phyloP scores from a whole-genome alignment of 2,797 vertebrate genomes.

The Gobionotothen gibberifrons region DNA sequence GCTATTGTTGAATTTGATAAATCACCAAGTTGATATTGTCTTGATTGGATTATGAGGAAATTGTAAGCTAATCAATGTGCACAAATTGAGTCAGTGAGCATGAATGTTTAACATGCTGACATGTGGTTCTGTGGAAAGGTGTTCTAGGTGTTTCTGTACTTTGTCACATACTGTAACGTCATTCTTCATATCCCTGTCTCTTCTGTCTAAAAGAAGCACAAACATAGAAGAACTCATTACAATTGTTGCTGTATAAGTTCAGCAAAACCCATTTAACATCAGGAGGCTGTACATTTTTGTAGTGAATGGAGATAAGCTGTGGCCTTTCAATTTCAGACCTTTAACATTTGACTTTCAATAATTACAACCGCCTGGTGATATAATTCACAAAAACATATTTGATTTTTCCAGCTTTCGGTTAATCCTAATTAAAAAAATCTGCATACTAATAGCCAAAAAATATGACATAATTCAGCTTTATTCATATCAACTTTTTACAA shows the following conservation, averaged over 20 bases:
- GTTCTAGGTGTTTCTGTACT: too few relatives aligned
- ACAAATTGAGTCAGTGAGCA: conserved; percentile 18
- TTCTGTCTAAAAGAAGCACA: background rate
- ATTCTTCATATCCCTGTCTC: conserved; percentile 1
- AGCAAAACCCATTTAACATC: conserved; percentile 31
- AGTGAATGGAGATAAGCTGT: conserved; percentile 44
- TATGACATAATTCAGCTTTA: conserved; percentile 48
- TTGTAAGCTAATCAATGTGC: conserved; percentile 46
- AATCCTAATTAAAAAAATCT: conserved; percentile 48
- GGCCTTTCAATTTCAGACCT: conserved; percentile 31
- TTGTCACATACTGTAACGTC: conserved; percentile 10
- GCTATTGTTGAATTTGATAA: conserved; percentile 29
- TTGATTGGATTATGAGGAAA: conserved; percentile 53
- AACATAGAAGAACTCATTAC: conserved; percentile 27
- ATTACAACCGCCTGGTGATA: conserved; percentile 30
- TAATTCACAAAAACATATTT: conserved; percentile 16
- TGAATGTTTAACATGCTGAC: conserved; percentile 19
- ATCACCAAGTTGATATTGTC: conserved; percentile 3
- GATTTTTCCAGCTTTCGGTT: conserved; percentile 22
- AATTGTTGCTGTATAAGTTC: conserved; percentile 22
- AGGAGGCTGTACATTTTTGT: background rate
- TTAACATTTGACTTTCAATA: conserved; percentile 25
- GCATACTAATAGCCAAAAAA: conserved; percentile 35
- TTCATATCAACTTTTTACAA: conserved; percentile 45
- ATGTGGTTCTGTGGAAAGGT: conserved; percentile 19